Conservation (phyloP, 2,888 invertebrate genomes). For the Andrena bucephala region DNA sequence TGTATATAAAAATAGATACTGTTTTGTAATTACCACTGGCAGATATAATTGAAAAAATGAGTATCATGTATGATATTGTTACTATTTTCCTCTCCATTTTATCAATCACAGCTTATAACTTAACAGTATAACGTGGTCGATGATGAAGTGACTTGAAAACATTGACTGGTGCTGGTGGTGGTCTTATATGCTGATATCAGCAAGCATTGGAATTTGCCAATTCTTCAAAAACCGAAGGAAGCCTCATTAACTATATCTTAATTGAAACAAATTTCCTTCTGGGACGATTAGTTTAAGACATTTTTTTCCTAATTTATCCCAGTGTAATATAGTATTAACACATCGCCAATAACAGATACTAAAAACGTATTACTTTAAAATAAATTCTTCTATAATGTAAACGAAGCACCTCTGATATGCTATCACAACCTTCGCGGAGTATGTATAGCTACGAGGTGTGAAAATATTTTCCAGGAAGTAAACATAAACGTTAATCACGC, state of each 20-base stretch:
- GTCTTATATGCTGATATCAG: slow-evolving; percentile 20
- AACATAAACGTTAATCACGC: not conserved
- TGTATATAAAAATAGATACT: not conserved
- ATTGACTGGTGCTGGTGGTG: not conserved
- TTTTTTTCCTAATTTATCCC: not conserved
- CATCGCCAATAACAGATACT: not conserved
- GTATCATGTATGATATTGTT: not conserved
- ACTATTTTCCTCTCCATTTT: slow-evolving; percentile 30
- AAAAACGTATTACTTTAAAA: too few species aligned
- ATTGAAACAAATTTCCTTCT: too few species aligned
- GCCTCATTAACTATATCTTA: not conserved
- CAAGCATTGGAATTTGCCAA: slow-evolving; percentile 25
- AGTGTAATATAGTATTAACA: not conserved
- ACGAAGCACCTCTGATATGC: not conserved
- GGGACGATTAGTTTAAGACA: too few species aligned
- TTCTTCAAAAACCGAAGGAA: not conserved
- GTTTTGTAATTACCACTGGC: slow-evolving; percentile 48
- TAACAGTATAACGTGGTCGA: not conserved
- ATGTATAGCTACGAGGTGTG: not conserved
- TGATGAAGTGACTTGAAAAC: not conserved
- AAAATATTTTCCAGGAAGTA: not conserved
- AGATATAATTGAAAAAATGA: not conserved
- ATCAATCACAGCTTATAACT: not conserved
- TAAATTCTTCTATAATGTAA: not conserved
- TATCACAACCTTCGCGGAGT: not conserved